Base-by-base conservation (phyloP, 2,113 vertebrate species). In the Paradoxurus hermaphroditus region DNA sequence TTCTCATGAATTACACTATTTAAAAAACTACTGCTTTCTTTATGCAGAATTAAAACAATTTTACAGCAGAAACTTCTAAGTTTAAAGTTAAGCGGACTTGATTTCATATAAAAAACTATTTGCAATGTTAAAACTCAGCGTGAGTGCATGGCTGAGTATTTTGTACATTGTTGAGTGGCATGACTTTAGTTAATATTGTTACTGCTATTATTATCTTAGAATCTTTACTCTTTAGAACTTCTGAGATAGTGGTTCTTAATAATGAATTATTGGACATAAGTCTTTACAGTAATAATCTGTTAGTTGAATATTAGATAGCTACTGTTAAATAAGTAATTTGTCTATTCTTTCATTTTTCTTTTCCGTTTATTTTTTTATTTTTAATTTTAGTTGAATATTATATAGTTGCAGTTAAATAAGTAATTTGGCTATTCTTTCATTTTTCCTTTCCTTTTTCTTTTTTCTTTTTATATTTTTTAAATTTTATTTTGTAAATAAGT, bases 401-500 rank as follows among this genome's bases (percentile, higher is more conserved):
- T 36, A 46, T 79, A 72, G 86, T 21, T 83, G 7, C 46, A 96
- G 84, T 92, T 92, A 96, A 91, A 73, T 75, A 31, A 95, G 23
- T 41, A 88, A 85, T 78, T 81, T 78, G 36, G 86, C 56, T 31
- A 34, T 96, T 72, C 36, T 97, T 94, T 96, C 91, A 88, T 39
- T 88, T 95, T 56, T n/a, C n/a, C n/a, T n/a, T n/a, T n/a, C n/a
- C n/a, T 9, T 46, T 46, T 9, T 46, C 44, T 46, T 49, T 49
- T 49, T 49, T 13, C 14, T 49, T 49, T 49, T 49, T 49, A 49
- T 31, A 34, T 95, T 72, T 31, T 97, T 94, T n/a, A n/a, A n/a
- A n/a, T n/a, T n/a, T 96, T 90, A 87, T 39, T 87, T 95, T 49
- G 90, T 92, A 96, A 92, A 73, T 75, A 27, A 95, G 23, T 39